Base-by-base conservation (phyloP, 2,888 invertebrate species). In the Xestia ashworthii region DNA sequence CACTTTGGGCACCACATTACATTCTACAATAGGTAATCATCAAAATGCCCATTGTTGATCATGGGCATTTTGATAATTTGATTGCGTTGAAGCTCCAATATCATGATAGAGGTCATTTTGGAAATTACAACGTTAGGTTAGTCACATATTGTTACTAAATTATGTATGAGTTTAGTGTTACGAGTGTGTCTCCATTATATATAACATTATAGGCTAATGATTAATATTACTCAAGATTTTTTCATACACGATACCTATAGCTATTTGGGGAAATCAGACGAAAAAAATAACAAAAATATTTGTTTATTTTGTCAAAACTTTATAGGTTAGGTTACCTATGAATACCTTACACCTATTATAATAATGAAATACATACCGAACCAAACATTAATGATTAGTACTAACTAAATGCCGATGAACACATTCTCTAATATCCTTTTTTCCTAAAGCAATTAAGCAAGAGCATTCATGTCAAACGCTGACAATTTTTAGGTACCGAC, bases 281-380 rank as follows among this genome's bases (percentile, higher is more conserved):
- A 65, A 58, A 66, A 58, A 32, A 44, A 22, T 79, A 86, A 83
- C 74, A 83, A 86, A 79, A 74, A 86, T 84, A 86, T 44, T 75
- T 48, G 41, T 48, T 85, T 68, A 77, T 73, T 75, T 82, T 64
- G 19, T 48, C 25, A 62, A 71, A 84, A 50, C 72, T 83, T 38
- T 83, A 67, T 38, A 80, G 25, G 25, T 46, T 25, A n/a, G n/a
- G 38, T 71, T 80, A 73, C 60, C 50, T 53, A 62, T 48, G 62
- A 58, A 83, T 44, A 50, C 22, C 78, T 82, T 70, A 71, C 4
- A 65, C n/a, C 65, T 60, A 78, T n/a, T 53, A 58, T 50, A 48
- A 55, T 44, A 38, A 80, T 74, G 60, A 62, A 73, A 68, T 82
- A 41, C 44, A 25, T 22, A 66, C 53, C 50, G 66, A 83, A 70